These are phyloP conservation scores for Leptinotarsa texana DNA, from an alignment of 1,140 invertebrate genomes.

Conservation along the genomic window DNA sequence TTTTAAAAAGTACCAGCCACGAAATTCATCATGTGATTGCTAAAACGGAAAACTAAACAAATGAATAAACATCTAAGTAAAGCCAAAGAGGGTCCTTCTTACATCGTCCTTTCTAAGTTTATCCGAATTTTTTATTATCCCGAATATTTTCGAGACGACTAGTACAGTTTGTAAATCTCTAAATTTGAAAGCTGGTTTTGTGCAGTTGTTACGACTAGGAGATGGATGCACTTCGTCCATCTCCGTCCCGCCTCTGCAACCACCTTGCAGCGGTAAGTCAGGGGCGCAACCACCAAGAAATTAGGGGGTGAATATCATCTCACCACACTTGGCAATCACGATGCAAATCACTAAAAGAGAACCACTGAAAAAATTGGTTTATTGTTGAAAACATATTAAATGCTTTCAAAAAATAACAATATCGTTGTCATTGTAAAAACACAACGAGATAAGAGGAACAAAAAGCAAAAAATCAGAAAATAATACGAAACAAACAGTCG, in stretches of 20 bases:
- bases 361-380: too few species aligned
- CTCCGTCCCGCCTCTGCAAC: background rate
- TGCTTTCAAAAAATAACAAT: too few species aligned
- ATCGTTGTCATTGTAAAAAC: too few species aligned
- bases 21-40: background rate
- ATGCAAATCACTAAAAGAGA: too few species aligned
- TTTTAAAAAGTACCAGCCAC: too few species aligned
- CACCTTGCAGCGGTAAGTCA: conserved; percentile 15
- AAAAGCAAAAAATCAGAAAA: too few species aligned
- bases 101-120: conserved; percentile 4
- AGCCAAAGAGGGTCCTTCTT: background rate
- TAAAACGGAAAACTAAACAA: background rate
- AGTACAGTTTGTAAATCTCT: conserved; percentile 36
- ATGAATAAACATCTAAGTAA: background rate
- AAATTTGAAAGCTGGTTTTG: conserved; percentile 34
- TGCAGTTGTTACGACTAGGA: conserved; percentile 28
- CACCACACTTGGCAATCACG: too few species aligned
- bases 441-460: too few species aligned
- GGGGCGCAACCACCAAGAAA: background rate
- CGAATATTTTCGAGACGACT: conserved; percentile 15
- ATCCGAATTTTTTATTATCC: conserved; percentile 16
- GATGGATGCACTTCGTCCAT: conserved; percentile 20
- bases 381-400: too few species aligned
- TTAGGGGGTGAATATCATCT: too few species aligned
- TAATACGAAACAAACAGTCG: too few species aligned